Base-by-base conservation (phyloP, 2,113 vertebrate genomes). In the Oceanites oceanicus region DNA sequence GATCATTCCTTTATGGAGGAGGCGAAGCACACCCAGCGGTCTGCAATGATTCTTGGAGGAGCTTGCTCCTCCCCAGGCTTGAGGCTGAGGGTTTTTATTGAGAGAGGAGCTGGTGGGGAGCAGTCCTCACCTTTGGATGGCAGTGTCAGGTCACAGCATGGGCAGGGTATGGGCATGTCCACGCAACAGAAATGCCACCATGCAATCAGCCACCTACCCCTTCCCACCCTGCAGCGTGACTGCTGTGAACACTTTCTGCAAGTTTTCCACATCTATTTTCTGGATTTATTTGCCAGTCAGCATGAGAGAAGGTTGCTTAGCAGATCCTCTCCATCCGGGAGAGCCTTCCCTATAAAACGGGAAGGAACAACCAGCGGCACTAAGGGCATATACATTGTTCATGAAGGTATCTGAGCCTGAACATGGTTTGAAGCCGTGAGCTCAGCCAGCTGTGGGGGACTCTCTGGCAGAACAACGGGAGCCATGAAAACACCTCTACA, bases 21-120 rank as follows among this genome's bases (percentile, higher is more conserved):
- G 13, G 20, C 0, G 0, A 27, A 82, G 75, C 32, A 7, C 12
- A 44, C 20, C 7, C 40, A 40, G 0, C 1, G 9, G 23, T 27
- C 62, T 67, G 20, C 66, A 10, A 1, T 2, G 22, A 11, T 3
- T 76, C 36, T 47, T 55, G 40, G 13, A 88, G 76, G 49, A 50
- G 47, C 4, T 53, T 49, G 30, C 7, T 74, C 42, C 36, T 77
- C 17, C 20, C 40, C 16, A 32, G 47, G 11, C 21, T 36, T 26
- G 44, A 77, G 32, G 11, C 18, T 0, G 1, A 32, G 17, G 12
- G 11, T 2, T 59, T 52, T 76, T 38, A 10, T 16, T 25, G 40
- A 44, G 9, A n/a, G 23, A 21, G 34, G 72, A 80, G 63, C 23
- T 44, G 59, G 15, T 15, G 17, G n/a, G 40, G 47, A 88, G 13